Base-by-base conservation (phyloP, 92 coral and sea anemone genomes). In the Actinernus sp. region DNA sequence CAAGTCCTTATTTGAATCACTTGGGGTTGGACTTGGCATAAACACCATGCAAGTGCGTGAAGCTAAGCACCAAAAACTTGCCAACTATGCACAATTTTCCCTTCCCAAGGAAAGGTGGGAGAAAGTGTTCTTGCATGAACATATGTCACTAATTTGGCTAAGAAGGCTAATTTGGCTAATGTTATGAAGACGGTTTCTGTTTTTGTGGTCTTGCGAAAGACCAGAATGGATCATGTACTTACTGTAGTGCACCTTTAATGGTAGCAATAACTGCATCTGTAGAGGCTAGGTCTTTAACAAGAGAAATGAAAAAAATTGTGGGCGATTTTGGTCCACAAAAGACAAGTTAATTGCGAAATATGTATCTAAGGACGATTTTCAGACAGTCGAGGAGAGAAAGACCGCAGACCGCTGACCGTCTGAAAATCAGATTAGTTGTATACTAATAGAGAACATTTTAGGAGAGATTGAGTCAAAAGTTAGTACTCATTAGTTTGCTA, bases 31-130 rank as follows among this genome's bases (percentile, higher is more conserved):
- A 46, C 89, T 79, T 25, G 79, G 86, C 49, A 79, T 79, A 69
- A 70, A 79, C 52, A 67, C 86, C 31, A 70, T 81, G 81, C 87
- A 81, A 66, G 88, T 74, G 45, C 63, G 75, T 65, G 88, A 81
- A 61, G 78, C 88, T 25, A 84, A 84, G 54, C 90, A 84, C 66
- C 90, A 76, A 54, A 76, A 76, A 84, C 78, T 84, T 84, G 83
- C 83, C 27, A 50, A 57, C 52, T 76, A 75, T 76, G 79, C 90
- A 41, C 50, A 77, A 57, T 84, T 84, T 84, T 51, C 90, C 51
- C 72, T 83, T 20, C 83, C 81, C 44, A 74, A 69, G 14, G 76
- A 83, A 40, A 68, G 90, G 56, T 77, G 91, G 91, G 76, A 69
- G 52, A 84, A 78, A 81, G 85, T 84, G 13, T 84, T 84, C 45